Evolutionary conservation across 2,113 vertebrate species (phyloP).

Genomic region (Sylvietta virens): DNA sequence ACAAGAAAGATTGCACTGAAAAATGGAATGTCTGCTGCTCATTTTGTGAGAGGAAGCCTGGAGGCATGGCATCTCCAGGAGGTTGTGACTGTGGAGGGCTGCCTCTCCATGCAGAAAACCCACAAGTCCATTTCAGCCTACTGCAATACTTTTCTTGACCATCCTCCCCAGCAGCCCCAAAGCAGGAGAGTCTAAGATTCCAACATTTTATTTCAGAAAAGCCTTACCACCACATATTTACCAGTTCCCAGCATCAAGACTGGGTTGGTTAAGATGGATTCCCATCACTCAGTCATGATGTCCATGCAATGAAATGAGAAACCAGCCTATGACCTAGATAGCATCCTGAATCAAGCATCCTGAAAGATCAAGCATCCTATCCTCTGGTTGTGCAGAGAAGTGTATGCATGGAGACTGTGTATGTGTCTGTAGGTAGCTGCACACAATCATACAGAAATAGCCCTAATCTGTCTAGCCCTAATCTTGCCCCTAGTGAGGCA

Average conservation of each 20-base stretch:
- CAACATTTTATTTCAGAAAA: neutral
- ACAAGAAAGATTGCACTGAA: neutral
- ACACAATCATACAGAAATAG: neutral
- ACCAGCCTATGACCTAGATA: neutral
- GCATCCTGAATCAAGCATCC: neutral
- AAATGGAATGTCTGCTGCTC: neutral
- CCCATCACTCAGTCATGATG: neutral
- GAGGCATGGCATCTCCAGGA: neutral
- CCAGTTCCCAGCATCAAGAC: neutral
- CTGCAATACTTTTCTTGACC: neutral
- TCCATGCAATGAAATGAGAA: neutral
- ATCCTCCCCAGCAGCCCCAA: neutral
- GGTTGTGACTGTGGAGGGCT: neutral
- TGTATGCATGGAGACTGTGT: neutral
- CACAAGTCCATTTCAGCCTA: neutral
- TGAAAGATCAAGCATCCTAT: neutral
- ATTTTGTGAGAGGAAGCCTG: neutral
- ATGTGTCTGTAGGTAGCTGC: neutral
- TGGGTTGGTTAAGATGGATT: accelerated
- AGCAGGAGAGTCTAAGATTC: neutral
- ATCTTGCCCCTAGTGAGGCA: too few species aligned
- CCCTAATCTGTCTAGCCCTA: too few species aligned
- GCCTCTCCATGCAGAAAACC: neutral
- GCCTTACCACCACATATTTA: neutral
- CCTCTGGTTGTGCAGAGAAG: neutral